These are phyloP conservation scores for Acanthochromis polyacanthus DNA, from an alignment of 2,113 vertebrate species.

Conservation along the genomic window DNA sequence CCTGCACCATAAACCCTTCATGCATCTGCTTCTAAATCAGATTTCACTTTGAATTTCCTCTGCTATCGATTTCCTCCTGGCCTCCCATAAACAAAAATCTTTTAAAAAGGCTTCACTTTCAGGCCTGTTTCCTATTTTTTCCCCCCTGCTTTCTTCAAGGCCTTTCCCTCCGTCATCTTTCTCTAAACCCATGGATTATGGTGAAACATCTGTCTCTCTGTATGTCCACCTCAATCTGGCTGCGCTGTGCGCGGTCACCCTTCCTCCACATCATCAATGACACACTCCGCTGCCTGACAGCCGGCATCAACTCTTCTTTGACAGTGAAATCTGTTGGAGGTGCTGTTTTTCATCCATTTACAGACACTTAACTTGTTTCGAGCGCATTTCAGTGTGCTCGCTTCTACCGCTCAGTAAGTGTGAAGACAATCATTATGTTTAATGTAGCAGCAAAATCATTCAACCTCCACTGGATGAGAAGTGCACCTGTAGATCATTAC, in stretches of 20 bases:
- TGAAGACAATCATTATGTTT: too few species aligned
- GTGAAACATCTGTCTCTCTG: constrained; percentile 62
- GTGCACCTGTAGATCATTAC: too few species aligned
- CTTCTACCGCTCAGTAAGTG: too few species aligned
- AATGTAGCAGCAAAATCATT: too few species aligned
- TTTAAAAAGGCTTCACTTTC: neutral
- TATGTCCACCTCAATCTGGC: constrained; percentile 42
- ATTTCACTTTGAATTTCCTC: neutral
- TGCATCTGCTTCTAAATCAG: constrained; percentile 28
- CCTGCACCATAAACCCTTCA: constrained; percentile 16
- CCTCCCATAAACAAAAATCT: constrained; percentile 8
- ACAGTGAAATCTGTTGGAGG: neutral
- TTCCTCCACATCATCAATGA: constrained; percentile 17
- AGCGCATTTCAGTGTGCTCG: too few species aligned
- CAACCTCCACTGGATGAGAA: too few species aligned
- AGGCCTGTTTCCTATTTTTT: neutral
- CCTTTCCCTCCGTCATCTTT: constrained; percentile 25
- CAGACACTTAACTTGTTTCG: too few species aligned
- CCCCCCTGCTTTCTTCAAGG: neutral
- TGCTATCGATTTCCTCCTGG: constrained; percentile 5
- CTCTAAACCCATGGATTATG: constrained; percentile 61
- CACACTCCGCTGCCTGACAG: constrained; percentile 4
- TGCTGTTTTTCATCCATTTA: neutral
- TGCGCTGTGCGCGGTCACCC: constrained; percentile 26
- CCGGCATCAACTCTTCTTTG: neutral